Base-by-base conservation (phyloP, 1,140 invertebrate genomes). In the Diachasma alloeum region DNA sequence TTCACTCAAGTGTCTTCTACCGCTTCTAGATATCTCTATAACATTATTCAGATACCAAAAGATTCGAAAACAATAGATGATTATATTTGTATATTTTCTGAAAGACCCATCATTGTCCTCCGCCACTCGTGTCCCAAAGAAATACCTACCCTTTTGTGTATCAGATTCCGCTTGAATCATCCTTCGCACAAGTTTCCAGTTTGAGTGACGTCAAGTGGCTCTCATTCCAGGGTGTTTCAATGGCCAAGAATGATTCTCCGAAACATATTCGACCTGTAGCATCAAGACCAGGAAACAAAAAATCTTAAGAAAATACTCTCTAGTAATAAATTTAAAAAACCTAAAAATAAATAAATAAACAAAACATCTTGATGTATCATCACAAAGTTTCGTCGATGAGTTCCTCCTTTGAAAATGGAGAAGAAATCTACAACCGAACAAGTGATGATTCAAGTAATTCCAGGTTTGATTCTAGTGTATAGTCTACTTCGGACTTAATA, bases 161-260 rank as follows among this genome's bases (percentile, higher is more conserved):
- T 68, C 36, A 68, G 36, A 68, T 37, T 68, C 31, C 31, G 66
- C 66, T 68, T 68, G 36, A 68, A 68, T 68, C 66, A 68, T 68
- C 66, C 48, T 53, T 53, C 48, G 48, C 48, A 53, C 48, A 53
- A 53, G 36, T 39, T 37, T 13, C 36, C 17, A 63, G 19, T 68
- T 37, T 68, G 66, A 68, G 66, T 68, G 66, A 68, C 66, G 31
- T 68, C 66, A 15, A 68, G 66, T 68, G 66, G 39, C 75, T 74
- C 72, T 77, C 77, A 22, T 77, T 74, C 75, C 76, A 74, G 48
- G 68, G 63, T 42, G 77, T 71, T 42, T 39, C 44, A 68, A 31
- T 81, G 77, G 78, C 78, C 44, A 67, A 71, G 77, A 66, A 76
- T 68, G 37, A 72, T 63, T 26, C 72, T 44, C 56, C 53, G 72